These are phyloP conservation scores for Parascotia fuliginaria DNA, from an alignment of 2,888 invertebrate species.

Conservation along the genomic window DNA sequence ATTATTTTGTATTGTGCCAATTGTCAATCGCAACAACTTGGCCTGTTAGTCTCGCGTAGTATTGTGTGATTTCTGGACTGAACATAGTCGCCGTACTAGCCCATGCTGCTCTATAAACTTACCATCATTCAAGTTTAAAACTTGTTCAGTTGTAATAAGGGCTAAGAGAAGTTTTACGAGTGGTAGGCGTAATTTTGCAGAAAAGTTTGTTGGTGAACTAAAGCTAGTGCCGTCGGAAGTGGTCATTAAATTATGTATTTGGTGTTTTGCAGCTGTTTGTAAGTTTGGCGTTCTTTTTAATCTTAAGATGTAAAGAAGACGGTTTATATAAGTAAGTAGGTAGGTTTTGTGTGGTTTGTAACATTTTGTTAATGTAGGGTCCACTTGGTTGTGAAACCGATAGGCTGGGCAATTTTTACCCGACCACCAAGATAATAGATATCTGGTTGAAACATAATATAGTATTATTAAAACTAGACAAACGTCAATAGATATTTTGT, in stretches of 20 bases:
- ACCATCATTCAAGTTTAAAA: slow-evolving; percentile 8
- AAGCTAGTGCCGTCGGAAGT: slow-evolving; percentile 44
- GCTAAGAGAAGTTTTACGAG: slow-evolving; percentile 6
- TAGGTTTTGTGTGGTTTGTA: too few relatives aligned
- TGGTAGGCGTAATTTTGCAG: slow-evolving; percentile 23
- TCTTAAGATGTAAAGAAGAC: too few relatives aligned
- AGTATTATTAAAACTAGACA: too few relatives aligned
- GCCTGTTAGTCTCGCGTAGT: slow-evolving; percentile 57
- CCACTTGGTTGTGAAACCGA: too few relatives aligned
- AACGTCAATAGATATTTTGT: too few relatives aligned
- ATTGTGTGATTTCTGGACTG: slow-evolving; percentile 63
- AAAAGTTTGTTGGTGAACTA: slow-evolving; percentile 48
- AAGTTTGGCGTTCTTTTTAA: slow-evolving; percentile 29
- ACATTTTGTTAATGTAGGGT: too few relatives aligned
- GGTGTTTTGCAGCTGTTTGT: slow-evolving; percentile 52
- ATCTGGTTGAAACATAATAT: too few relatives aligned
- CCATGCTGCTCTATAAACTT: slow-evolving; percentile 4
- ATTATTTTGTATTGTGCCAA: slow-evolving; percentile 60
- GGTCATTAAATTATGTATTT: slow-evolving; percentile 64
- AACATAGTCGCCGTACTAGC: slow-evolving; percentile 25
- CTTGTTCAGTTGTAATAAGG: slow-evolving; percentile 3
- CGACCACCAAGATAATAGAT: too few relatives aligned
- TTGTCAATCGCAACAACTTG: slow-evolving; percentile 71
- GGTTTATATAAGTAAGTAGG: too few relatives aligned
- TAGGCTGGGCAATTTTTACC: too few relatives aligned